These are phyloP conservation scores for Moxostoma hubbsi DNA, from an alignment of 2,797 vertebrate species.

Conservation along the genomic window DNA sequence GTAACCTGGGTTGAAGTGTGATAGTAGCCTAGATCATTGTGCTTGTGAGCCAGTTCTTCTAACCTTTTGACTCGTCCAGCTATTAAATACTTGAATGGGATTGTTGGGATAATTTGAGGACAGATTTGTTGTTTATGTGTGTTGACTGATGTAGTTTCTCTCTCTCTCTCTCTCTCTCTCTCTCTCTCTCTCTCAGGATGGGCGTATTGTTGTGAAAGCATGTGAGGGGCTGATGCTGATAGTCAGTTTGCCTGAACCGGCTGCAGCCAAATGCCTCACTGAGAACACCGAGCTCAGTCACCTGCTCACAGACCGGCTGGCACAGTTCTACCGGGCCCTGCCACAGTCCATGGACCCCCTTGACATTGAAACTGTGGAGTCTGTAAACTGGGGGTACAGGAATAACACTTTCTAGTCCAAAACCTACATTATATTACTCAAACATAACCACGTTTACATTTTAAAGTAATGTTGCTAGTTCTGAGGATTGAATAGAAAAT, in stretches of 20 bases:
- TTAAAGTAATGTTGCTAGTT: too few species aligned
- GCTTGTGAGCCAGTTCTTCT: too few species aligned
- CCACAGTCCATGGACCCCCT: constrained; percentile 94
- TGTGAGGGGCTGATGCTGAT: constrained; percentile 98
- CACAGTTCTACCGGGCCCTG: constrained; percentile 90
- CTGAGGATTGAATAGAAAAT: too few species aligned
- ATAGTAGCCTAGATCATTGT: too few species aligned
- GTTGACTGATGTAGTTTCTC: neutral
- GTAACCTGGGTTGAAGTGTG: too few species aligned
- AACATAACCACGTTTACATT: too few species aligned
- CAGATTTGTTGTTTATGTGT: neutral
- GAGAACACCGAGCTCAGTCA: constrained; percentile 93
- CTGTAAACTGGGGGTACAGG: constrained; percentile 95
- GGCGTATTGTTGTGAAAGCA: constrained; percentile 96
- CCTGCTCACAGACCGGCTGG: constrained; percentile 88
- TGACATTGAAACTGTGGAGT: constrained; percentile 96
- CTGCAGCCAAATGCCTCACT: constrained; percentile 91
- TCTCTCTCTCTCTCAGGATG: constrained; percentile 79
- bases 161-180: too few species aligned
- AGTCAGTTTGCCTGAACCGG: constrained; percentile 93
- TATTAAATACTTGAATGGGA: too few species aligned
- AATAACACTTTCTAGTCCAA: neutral
- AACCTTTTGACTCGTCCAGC: too few species aligned
- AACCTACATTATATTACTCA: neutral
- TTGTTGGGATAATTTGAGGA: too few species aligned